Conservation (phyloP, 2,113 vertebrate species). For the Paedocypris sp. region DNA sequence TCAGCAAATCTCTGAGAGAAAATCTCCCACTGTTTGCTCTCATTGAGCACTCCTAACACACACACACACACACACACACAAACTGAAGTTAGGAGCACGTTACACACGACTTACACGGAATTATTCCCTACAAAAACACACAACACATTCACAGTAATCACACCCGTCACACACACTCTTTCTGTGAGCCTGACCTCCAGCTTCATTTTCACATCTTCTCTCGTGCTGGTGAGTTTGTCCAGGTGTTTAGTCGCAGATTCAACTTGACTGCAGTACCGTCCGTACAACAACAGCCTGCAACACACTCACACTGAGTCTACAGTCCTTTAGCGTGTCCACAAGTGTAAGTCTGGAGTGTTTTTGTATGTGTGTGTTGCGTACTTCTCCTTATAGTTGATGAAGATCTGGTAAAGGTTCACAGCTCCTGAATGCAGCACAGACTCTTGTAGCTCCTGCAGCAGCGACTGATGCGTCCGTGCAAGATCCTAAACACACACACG, state of each 20-base stretch:
- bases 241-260: conserved; percentile 73
- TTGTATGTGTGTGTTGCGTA: conserved; percentile 34
- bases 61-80: background rate
- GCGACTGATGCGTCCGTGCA: conserved; percentile 56
- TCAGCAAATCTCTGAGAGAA: conserved; percentile 77
- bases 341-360: no score
- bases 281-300: conserved; percentile 72
- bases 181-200: conserved; percentile 75
- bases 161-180: no score
- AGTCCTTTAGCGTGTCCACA: no score
- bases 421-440: conserved; percentile 50
- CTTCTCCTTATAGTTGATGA: conserved; percentile 80
- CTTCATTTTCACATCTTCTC: conserved; percentile 77
- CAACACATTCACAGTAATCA: no score
- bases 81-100: background rate
- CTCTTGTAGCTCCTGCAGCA: conserved; percentile 64
- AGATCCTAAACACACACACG: conserved; percentile 61
- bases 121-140: no score
- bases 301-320: background rate
- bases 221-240: conserved; percentile 59
- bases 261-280: conserved; percentile 83
- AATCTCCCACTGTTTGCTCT: conserved; percentile 82
- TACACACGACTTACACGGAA: no score
- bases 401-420: conserved; percentile 68
- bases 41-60: conserved; percentile 76